These are phyloP conservation scores for Neodiprion lecontei DNA, from an alignment of 1,140 invertebrate species.

Conservation along the genomic window DNA sequence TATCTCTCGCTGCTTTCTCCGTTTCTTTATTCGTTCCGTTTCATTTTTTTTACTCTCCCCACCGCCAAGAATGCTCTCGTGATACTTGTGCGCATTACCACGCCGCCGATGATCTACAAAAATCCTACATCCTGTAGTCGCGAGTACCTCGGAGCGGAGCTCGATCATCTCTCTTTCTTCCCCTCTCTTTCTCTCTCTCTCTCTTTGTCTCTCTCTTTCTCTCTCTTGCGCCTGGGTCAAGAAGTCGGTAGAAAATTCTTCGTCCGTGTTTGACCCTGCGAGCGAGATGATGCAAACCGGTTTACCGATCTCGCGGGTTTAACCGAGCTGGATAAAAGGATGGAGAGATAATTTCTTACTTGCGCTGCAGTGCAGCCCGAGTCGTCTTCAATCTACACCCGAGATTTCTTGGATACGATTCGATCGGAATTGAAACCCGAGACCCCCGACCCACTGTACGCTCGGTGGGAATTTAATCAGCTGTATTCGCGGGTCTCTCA, in stretches of 20 bases:
- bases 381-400: background rate
- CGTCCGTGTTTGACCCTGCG: slow-evolving; percentile 6
- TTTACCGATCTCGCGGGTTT: slow-evolving; percentile 2
- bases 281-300: slow-evolving; percentile 6
- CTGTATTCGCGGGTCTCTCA: too few relatives aligned
- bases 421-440: slow-evolving; percentile 7
- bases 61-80: too few relatives aligned
- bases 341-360: slow-evolving; percentile 5
- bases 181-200: background rate
- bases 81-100: too few relatives aligned
- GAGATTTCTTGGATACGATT: slow-evolving; percentile 1
- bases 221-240: background rate
- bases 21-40: background rate
- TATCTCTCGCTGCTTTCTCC: background rate
- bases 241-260: slow-evolving; percentile 1
- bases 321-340: slow-evolving; percentile 2
- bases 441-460: background rate
- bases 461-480: too few relatives aligned
- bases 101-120: background rate
- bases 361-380: background rate
- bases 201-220: too few relatives aligned
- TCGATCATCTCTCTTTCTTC: too few relatives aligned
- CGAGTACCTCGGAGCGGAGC: background rate
- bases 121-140: background rate
- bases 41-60: too few relatives aligned